Evolutionary conservation across 2,888 invertebrate species (phyloP).

Genomic region (Apotomis betuletana): DNA sequence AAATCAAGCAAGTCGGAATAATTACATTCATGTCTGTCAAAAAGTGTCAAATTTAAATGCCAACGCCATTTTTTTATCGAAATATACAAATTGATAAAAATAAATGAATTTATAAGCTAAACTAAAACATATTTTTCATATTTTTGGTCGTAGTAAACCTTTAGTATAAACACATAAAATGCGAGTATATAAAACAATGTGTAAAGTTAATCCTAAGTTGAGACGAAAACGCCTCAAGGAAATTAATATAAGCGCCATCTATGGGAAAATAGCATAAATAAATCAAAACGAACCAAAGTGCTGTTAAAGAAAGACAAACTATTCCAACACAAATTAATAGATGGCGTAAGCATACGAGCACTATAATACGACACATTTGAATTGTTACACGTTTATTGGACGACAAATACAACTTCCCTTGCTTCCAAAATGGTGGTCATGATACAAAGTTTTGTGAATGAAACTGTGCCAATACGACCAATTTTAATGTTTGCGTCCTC

Average conservation of each 20-base stretch:
- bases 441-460: conserved; percentile 26
- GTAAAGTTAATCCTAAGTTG: too few relatives aligned
- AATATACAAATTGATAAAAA: not conserved
- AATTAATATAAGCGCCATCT: conserved; percentile 2
- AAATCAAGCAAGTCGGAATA: not conserved
- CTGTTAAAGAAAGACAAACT: not conserved
- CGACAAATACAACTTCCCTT: not conserved
- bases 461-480: conserved; percentile 22
- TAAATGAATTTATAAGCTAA: too few relatives aligned
- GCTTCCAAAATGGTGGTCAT: conserved; percentile 15
- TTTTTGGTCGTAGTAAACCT: too few relatives aligned
- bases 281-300: too few relatives aligned
- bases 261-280: not conserved
- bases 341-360: not conserved
- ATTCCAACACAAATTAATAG: not conserved
- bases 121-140: too few relatives aligned
- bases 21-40: not conserved
- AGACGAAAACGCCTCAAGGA: not conserved
- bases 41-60: not conserved
- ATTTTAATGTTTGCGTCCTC: conserved; percentile 5
- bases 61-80: conserved; percentile 30
- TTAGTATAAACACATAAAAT: too few relatives aligned
- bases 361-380: conserved; percentile 25
- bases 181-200: too few relatives aligned
- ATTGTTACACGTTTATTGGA: conserved; percentile 1